phyloP scores from a whole-genome alignment of 2,888 invertebrate genomes.

The Macrosiphum euphorbiae region DNA sequence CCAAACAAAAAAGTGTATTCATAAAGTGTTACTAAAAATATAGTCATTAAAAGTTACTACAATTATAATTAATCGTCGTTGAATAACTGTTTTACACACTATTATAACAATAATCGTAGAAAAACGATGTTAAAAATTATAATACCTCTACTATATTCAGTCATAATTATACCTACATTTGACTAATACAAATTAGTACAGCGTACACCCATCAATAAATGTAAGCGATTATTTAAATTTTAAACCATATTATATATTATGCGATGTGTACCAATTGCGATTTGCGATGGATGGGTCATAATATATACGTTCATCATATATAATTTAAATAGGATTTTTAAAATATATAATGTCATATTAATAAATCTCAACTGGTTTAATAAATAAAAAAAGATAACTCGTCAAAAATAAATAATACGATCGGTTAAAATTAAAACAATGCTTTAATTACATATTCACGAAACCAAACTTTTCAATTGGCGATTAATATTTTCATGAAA shows the following conservation, averaged over 20 bases:
- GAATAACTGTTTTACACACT: not conserved
- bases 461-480: slow-evolving; percentile 51
- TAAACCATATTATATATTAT: not conserved
- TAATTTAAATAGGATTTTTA: not conserved
- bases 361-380: not conserved
- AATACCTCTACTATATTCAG: not conserved
- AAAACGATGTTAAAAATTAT: not conserved
- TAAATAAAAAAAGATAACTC: not conserved
- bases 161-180: not conserved
- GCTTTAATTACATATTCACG: slow-evolving; percentile 38
- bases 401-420: not conserved
- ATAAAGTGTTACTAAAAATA: not conserved
- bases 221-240: not conserved
- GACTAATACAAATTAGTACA: not conserved
- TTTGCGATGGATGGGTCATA: not conserved
- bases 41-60: not conserved
- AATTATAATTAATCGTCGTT: not conserved
- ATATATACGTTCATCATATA: not conserved
- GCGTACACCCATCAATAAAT: not conserved
- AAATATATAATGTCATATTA: not conserved
- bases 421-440: not conserved
- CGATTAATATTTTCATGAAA: slow-evolving; percentile 44
- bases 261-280: not conserved
- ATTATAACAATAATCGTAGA: not conserved
- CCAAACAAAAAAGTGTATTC: not conserved